Conservation (phyloP, 2,797 vertebrate species). For the Lateolabrax maculatus region DNA sequence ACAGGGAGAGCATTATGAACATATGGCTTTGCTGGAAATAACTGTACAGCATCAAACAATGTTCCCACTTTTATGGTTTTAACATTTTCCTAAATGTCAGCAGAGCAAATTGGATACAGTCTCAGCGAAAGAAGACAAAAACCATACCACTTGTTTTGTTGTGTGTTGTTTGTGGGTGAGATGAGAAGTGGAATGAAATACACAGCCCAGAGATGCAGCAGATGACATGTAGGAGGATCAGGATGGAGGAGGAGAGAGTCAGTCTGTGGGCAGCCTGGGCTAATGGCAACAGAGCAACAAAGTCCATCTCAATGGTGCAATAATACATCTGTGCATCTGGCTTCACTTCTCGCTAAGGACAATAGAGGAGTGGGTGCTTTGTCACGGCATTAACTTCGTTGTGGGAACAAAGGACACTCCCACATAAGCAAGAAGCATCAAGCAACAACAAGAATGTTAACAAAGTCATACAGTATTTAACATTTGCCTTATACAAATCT, state of each 20-base stretch:
- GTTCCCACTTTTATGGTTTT: constrained; percentile 1
- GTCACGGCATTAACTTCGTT: constrained; percentile 8
- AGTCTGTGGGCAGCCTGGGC: constrained; percentile 74
- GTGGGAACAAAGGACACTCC: constrained; percentile 11
- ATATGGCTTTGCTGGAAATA: constrained; percentile 12
- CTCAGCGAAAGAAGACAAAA: constrained; percentile 7
- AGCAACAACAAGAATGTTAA: not conserved
- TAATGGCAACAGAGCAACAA: constrained; percentile 58
- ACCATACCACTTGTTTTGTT: constrained; percentile 44
- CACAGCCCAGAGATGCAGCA: constrained; percentile 67
- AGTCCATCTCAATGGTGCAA: constrained; percentile 52
- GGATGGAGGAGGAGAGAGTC: constrained; percentile 71
- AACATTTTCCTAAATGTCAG: constrained; percentile 25
- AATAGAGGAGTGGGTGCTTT: not conserved
- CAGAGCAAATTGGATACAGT: not conserved
- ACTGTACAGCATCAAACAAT: constrained; percentile 1
- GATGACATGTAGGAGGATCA: constrained; percentile 79
- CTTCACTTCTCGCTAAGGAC: constrained; percentile 30
- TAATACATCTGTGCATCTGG: constrained; percentile 52
- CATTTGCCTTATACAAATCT: constrained; percentile 8
- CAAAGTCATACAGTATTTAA: constrained; percentile 3
- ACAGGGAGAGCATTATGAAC: not conserved
- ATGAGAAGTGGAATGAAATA: constrained; percentile 53
- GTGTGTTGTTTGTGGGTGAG: constrained; percentile 59
- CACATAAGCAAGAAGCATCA: constrained; percentile 26